phyloP scores from a whole-genome alignment of 1,140 invertebrate genomes.

The Amphibalanus amphitrite region DNA sequence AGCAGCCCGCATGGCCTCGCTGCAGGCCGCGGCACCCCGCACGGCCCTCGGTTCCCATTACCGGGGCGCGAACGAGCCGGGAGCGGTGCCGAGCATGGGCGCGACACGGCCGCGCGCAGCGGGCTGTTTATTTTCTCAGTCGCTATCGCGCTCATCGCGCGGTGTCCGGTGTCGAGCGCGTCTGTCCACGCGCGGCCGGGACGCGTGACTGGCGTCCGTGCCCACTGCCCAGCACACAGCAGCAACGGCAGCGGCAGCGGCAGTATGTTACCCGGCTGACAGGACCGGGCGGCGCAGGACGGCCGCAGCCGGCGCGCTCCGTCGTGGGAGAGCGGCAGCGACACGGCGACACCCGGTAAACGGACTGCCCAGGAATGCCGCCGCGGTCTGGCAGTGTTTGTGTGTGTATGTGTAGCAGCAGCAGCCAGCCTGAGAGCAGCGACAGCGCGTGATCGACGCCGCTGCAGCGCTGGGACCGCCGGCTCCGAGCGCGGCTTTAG shows the following conservation, averaged over 20 bases:
- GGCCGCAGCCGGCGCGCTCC: too few species aligned
- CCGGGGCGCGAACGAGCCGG: background rate
- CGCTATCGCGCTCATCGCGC: background rate
- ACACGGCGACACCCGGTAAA: background rate
- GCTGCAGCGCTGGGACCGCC: too few species aligned
- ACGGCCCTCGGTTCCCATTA: background rate
- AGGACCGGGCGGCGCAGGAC: too few species aligned
- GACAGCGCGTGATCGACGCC: too few species aligned
- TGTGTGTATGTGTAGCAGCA: too few species aligned
- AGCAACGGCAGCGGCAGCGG: too few species aligned
- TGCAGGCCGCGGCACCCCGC: background rate
- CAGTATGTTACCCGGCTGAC: too few species aligned
- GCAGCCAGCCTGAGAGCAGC: too few species aligned
- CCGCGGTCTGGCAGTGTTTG: background rate
- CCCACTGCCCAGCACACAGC: too few species aligned
- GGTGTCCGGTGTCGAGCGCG: background rate
- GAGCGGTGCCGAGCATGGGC: background rate
- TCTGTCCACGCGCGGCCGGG: background rate
- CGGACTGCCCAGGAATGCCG: background rate
- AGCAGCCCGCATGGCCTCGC: background rate
- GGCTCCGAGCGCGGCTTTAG: too few species aligned
- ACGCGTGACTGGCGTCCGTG: background rate
- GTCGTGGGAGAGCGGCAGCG: too few species aligned
- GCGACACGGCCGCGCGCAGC: background rate
- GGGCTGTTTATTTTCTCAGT: background rate